Conservation (phyloP, 2,797 vertebrate genomes). For the Toxotes lorentzi region DNA sequence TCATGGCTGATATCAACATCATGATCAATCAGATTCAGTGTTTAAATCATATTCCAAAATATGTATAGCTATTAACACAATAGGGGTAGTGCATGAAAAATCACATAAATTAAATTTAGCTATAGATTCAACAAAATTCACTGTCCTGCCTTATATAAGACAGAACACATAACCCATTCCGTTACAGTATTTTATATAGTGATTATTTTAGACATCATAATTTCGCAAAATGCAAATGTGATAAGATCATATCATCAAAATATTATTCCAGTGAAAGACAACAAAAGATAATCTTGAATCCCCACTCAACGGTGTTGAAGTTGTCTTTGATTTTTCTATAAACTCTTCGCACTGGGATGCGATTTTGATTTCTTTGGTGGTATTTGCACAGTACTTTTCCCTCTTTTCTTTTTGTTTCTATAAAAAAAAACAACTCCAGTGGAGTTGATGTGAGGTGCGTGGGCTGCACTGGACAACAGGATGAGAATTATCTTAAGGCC, state of each 20-base stretch:
- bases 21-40: not conserved
- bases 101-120: no score
- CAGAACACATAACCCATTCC: no score
- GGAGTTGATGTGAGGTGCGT: slow-evolving; percentile 37
- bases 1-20: not conserved
- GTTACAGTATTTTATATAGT: no score
- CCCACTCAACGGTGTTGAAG: not conserved
- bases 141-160: no score
- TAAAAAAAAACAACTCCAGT: slow-evolving; percentile 15
- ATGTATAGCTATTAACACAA: no score
- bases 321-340: slow-evolving; percentile 5
- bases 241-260: not conserved
- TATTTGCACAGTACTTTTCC: not conserved
- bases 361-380: slow-evolving; percentile 5
- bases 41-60: not conserved
- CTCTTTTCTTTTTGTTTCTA: not conserved
- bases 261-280: not conserved
- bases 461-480: slow-evolving; percentile 27
- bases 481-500: slow-evolving; percentile 48
- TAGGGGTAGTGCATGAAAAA: not conserved
- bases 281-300: not conserved
- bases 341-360: not conserved
- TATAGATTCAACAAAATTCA: no score
- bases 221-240: not conserved
- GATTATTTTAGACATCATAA: no score